Evolutionary conservation across 2,113 vertebrate genomes (phyloP), one percentile per base, ranked within the genome.

Genomic region (Dermatemys mawii): DNA sequence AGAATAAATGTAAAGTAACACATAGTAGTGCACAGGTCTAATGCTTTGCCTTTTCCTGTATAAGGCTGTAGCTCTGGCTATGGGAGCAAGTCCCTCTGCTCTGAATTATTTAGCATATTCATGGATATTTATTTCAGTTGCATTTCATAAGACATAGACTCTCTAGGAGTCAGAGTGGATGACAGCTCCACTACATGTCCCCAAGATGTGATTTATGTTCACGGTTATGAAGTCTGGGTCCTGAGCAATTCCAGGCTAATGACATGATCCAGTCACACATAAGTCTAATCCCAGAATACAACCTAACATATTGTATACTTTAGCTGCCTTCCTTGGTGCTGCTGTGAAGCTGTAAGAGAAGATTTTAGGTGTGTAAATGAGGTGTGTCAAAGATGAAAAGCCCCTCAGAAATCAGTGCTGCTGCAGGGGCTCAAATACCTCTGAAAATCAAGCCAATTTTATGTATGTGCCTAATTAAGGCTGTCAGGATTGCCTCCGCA

Each of bases 51-150:
- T 94, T 94, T 94, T 79, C 29, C 90, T 10, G 53, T 85, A 26
- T n/a, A 48, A 26, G 2, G 63, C 89, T 97, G 89, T 88, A 83
- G 73, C 38, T 19, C 81, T n/a, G n/a, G 24, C 38, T 93, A 8
- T 93, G 82, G 92, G 75, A 88, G 67, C 21, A 73, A 94, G 95
- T 90, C 86, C 88, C 81, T 79, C 86, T 44, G 81, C 81, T 81
- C 90, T 97, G 93, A 96, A 97, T 98, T 97, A 97, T 90, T 96
- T 88, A 98, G 85, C 19, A 70, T 53, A 83, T 92, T 94, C 94
- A 46, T 91, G 88, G 96, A 97, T 92, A 91, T 93, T 92, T 94
- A 97, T 96, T 95, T 97, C 93, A 86, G 83, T 88, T 89, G 92
- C 48, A 44, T 6, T 17, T 92, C 50, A 48, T 94, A 94, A 90